Conservation (phyloP, 2,888 invertebrate species). For the Sipha maydis region DNA sequence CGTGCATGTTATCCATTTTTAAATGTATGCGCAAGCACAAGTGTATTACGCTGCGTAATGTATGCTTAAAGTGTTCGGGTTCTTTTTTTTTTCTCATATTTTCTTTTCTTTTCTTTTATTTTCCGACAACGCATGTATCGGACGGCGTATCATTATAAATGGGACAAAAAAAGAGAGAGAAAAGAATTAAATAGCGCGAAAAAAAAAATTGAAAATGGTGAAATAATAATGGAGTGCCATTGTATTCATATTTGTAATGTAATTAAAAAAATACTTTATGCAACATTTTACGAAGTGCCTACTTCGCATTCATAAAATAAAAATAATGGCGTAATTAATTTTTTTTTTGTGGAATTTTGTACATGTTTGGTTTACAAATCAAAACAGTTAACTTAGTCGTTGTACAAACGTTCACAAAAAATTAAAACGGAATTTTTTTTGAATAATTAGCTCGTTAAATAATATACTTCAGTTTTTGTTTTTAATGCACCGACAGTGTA, state of each 20-base stretch:
- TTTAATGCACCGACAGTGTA: background rate
- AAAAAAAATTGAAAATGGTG: constrained; percentile 24
- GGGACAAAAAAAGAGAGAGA: background rate
- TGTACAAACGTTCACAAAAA: background rate
- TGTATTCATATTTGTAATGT: constrained; percentile 24
- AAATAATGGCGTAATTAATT: constrained; percentile 25
- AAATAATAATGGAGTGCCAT: constrained; percentile 31
- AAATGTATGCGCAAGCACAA: too few species aligned
- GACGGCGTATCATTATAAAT: background rate
- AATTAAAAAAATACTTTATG: constrained; percentile 43
- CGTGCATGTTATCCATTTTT: too few species aligned
- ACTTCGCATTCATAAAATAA: constrained; percentile 25
- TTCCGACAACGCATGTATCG: background rate
- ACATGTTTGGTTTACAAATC: background rate
- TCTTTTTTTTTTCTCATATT: background rate
- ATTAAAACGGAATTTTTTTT: background rate
- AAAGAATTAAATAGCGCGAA: constrained; percentile 11
- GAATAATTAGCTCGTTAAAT: background rate
- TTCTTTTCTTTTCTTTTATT: too few species aligned
- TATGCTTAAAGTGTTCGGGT: background rate
- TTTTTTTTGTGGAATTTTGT: background rate
- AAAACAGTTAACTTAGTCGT: background rate
- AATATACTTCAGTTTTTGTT: background rate
- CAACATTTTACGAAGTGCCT: constrained; percentile 24
- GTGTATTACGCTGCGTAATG: background rate